Conservation (phyloP, 2,113 vertebrate species). For the Hyaena hyaena region DNA sequence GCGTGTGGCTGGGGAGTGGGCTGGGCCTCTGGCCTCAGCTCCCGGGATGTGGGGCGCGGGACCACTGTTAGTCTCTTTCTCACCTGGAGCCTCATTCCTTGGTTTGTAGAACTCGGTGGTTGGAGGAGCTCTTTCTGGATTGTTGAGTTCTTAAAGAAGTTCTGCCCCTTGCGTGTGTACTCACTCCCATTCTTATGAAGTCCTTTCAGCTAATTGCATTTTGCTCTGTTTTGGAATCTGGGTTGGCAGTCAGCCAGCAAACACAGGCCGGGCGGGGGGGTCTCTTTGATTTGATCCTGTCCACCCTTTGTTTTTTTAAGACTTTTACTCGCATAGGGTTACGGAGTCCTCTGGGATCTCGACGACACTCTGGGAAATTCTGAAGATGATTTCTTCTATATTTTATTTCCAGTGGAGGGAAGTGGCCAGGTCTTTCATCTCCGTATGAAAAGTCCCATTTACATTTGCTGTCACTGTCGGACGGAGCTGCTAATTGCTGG, state of each 20-base stretch:
- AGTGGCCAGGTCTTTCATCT: conserved; percentile 76
- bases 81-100: not conserved
- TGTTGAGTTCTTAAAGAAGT: conserved; percentile 2
- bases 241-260: not conserved
- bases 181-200: not conserved
- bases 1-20: not conserved
- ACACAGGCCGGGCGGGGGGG: not conserved
- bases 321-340: not conserved
- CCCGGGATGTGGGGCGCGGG: not conserved
- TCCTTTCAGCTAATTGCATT: not conserved
- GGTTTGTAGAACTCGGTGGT: not conserved
- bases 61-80: not conserved
- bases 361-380: not conserved
- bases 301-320: not conserved
- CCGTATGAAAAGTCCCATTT: conserved; percentile 76
- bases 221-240: conserved; percentile 3
- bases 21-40: not conserved
- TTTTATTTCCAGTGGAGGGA: conserved; percentile 71
- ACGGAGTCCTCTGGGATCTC: not conserved
- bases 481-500: conserved; percentile 69
- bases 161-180: not conserved
- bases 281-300: not conserved
- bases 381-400: conserved; percentile 64
- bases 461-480: conserved; percentile 80
- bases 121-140: not conserved